These are phyloP conservation scores for Ptilodon capucinus DNA, from an alignment of 2,888 invertebrate genomes.

Conservation along the genomic window DNA sequence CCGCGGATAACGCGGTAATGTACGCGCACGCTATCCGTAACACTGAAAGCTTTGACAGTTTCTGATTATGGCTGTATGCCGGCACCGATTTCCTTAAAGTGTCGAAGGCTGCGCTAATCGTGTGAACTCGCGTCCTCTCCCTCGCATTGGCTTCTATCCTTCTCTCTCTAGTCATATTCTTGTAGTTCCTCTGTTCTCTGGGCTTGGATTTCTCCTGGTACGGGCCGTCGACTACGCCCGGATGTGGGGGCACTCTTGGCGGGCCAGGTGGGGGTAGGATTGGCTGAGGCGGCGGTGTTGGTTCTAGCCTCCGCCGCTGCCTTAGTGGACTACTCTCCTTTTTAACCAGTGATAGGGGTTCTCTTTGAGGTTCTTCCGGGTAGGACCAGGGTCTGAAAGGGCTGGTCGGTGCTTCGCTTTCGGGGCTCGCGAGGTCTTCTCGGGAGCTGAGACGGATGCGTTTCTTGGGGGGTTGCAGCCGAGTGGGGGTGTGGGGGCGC, in stretches of 20 bases:
- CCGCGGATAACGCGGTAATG: slow-evolving; percentile 93
- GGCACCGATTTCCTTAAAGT: slow-evolving; percentile 92
- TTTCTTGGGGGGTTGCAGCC: slow-evolving; percentile 86
- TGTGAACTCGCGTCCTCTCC: slow-evolving; percentile 96
- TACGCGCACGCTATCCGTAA: slow-evolving; percentile 96
- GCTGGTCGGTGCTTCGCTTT: slow-evolving; percentile 65
- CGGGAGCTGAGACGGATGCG: slow-evolving; percentile 82
- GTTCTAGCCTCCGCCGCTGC: slow-evolving; percentile 64
- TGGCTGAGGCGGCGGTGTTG: slow-evolving; percentile 57
- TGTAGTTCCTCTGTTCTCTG: slow-evolving; percentile 93
- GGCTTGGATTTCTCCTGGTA: slow-evolving; percentile 58
- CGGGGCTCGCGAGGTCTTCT: slow-evolving; percentile 65
- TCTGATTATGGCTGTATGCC: slow-evolving; percentile 95
- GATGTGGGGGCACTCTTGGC: slow-evolving; percentile 80
- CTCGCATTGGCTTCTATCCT: slow-evolving; percentile 97
- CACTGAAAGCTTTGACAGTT: slow-evolving; percentile 95
- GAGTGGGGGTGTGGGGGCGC: slow-evolving; percentile 69
- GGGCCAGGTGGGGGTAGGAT: slow-evolving; percentile 53
- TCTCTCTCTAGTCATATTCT: slow-evolving; percentile 96
- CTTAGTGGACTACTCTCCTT: slow-evolving; percentile 63
- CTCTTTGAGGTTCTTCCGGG: slow-evolving; percentile 82
- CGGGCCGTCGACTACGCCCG: slow-evolving; percentile 63
- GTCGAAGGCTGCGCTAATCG: slow-evolving; percentile 97
- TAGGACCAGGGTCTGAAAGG: slow-evolving; percentile 87
- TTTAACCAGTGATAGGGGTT: slow-evolving; percentile 85